These are phyloP conservation scores for Trachelus iudaicus DNA, from an alignment of 2,888 invertebrate species.

Conservation along the genomic window DNA sequence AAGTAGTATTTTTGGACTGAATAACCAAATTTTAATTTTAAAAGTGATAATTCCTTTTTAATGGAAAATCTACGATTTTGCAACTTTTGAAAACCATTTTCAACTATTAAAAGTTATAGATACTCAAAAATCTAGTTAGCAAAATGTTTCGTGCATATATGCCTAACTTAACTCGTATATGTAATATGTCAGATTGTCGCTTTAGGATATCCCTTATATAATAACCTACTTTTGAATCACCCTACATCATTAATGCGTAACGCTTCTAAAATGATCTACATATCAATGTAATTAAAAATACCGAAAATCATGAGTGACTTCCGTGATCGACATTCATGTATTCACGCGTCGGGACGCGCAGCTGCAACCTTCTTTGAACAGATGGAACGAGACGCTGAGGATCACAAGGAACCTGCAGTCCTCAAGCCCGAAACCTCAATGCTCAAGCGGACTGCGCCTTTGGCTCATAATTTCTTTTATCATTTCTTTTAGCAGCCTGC, in stretches of 20 bases:
- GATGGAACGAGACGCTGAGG: not conserved
- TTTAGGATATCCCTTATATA: not conserved
- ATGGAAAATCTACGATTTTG: no score
- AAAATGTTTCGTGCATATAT: not conserved
- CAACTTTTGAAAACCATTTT: no score
- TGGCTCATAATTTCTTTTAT: slow-evolving; percentile 23
- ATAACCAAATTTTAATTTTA: not conserved
- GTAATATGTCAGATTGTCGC: not conserved
- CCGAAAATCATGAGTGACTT: not conserved
- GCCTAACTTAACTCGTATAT: no score
- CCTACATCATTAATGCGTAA: not conserved
- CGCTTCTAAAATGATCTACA: not conserved
- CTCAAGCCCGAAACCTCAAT: not conserved
- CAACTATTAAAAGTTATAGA: not conserved
- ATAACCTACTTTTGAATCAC: not conserved
- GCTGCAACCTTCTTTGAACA: not conserved
- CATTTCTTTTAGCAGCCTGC: slow-evolving; percentile 27
- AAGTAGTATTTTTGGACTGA: not conserved
- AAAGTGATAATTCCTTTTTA: not conserved
- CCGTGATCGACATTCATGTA: not conserved
- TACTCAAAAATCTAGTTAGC: not conserved
- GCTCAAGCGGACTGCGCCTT: slow-evolving; percentile 19
- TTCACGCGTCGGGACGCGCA: not conserved
- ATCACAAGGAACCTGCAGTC: not conserved
- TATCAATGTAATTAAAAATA: not conserved